These are phyloP conservation scores for Engraulis encrasicolus DNA, from an alignment of 2,113 vertebrate genomes.

Conservation along the genomic window DNA sequence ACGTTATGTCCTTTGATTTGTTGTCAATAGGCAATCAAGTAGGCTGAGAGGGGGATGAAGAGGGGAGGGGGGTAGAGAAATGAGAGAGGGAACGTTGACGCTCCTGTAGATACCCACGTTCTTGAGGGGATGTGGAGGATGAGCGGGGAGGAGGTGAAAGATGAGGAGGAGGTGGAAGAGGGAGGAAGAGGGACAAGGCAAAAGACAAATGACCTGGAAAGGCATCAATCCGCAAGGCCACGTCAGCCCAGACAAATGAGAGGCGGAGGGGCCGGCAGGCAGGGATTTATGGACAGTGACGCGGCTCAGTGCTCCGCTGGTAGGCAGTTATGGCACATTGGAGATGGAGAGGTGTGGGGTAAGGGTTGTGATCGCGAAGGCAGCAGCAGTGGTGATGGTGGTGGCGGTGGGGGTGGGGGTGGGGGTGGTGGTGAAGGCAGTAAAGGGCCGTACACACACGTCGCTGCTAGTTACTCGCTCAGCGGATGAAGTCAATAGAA, in stretches of 20 bases:
- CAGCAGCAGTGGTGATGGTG: neutral
- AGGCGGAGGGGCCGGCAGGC: conserved; percentile 61
- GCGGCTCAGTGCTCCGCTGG: conserved; percentile 69
- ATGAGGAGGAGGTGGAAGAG: conserved; percentile 59
- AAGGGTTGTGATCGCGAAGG: neutral
- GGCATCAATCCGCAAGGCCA: conserved; percentile 75
- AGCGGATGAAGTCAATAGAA: too few relatives aligned
- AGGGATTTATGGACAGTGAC: conserved; percentile 79
- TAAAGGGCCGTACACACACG: too few relatives aligned
- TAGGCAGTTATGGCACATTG: conserved; percentile 62
- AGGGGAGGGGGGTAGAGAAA: too few relatives aligned
- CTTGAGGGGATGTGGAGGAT: too few relatives aligned
- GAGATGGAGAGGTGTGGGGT: neutral
- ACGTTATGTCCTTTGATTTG: conserved; percentile 79
- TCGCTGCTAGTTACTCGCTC: too few relatives aligned
- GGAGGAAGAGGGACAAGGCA: conserved; percentile 76
- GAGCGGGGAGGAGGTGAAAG: neutral
- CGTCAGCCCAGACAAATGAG: conserved; percentile 72
- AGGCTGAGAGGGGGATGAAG: conserved; percentile 34
- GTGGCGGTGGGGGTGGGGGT: neutral
- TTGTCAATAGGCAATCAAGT: conserved; percentile 81
- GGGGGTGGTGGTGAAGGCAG: too few relatives aligned
- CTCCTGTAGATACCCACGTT: conserved; percentile 52
- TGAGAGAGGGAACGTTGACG: neutral
- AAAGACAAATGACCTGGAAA: conserved; percentile 75